These are phyloP conservation scores for Trichomycterus rosablanca DNA, from an alignment of 2,113 vertebrate genomes.

Conservation along the genomic window DNA sequence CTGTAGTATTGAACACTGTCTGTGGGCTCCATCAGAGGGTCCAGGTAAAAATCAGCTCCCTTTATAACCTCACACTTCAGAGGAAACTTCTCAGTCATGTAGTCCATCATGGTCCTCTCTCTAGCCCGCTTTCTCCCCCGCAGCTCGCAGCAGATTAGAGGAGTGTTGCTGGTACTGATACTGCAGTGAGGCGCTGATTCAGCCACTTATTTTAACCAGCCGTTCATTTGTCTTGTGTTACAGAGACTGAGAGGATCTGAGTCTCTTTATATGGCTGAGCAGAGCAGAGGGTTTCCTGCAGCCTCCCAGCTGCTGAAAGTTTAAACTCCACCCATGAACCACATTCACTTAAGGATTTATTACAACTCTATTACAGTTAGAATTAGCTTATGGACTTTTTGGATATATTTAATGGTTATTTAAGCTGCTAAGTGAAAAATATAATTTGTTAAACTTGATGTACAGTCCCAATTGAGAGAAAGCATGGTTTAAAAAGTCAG, in stretches of 20 bases:
- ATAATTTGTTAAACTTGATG: slow-evolving; percentile 10
- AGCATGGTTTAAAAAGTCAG: background rate
- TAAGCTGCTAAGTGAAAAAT: slow-evolving; percentile 2
- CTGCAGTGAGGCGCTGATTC: background rate
- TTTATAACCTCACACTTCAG: slow-evolving; percentile 84
- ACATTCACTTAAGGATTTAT: slow-evolving; percentile 51
- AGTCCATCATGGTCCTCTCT: slow-evolving; percentile 85
- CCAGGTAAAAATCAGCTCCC: slow-evolving; percentile 87
- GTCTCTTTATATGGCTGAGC: slow-evolving; percentile 83
- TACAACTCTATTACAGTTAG: slow-evolving; percentile 44
- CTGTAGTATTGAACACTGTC: slow-evolving; percentile 89
- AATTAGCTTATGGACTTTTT: slow-evolving; percentile 50
- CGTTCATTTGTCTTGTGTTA: slow-evolving; percentile 74
- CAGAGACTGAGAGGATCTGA: slow-evolving; percentile 62
- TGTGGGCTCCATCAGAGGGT: slow-evolving; percentile 93
- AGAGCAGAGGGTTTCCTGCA: slow-evolving; percentile 64
- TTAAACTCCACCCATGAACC: slow-evolving; percentile 78
- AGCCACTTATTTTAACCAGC: slow-evolving; percentile 54
- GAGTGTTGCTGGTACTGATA: too few species aligned
- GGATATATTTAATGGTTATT: slow-evolving; percentile 26
- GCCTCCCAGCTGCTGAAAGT: slow-evolving; percentile 74
- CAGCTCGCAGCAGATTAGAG: slow-evolving; percentile 44
- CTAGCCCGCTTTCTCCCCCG: slow-evolving; percentile 36
- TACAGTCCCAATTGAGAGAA: background rate
- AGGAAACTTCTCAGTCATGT: slow-evolving; percentile 91